Evolutionary conservation across 2,888 invertebrate genomes (phyloP).

Genomic region (Mesorhabditis sp.): DNA sequence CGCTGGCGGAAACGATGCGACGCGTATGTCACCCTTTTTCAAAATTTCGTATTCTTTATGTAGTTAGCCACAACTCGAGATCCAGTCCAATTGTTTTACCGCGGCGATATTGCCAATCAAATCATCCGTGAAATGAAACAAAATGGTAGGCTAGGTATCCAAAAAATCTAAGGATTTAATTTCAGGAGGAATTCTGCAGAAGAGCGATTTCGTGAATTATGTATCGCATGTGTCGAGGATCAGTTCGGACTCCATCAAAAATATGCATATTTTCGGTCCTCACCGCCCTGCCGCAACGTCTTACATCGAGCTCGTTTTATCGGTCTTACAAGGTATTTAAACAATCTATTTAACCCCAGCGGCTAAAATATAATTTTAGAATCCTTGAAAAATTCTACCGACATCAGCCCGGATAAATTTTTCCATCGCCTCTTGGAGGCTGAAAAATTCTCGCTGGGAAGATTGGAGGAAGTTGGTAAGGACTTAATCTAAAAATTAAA

Average conservation of each 20-base stretch:
- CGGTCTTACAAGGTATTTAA: no score
- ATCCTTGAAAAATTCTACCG: no score
- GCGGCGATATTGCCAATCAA: slow-evolving; percentile 6
- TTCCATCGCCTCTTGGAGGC: no score
- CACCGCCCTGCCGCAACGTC: not conserved
- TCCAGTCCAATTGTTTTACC: not conserved
- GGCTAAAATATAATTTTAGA: no score
- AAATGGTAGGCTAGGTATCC: not conserved
- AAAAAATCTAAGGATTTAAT: not conserved
- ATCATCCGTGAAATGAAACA: not conserved
- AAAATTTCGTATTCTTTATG: not conserved
- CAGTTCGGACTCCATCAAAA: not conserved
- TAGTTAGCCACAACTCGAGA: not conserved
- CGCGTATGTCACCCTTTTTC: not conserved
- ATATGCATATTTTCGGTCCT: not conserved
- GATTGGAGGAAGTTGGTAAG: not conserved
- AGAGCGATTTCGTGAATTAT: slow-evolving; percentile 4
- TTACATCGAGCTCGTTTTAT: not conserved
- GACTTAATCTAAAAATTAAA: not conserved
- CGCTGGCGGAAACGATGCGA: slow-evolving; percentile 1
- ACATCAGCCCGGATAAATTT: no score
- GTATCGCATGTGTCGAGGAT: not conserved
- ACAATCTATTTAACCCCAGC: no score
- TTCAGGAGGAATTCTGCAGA: not conserved
- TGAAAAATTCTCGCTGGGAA: not conserved